phyloP scores from a whole-genome alignment of 2,797 vertebrate species.

The Iguana delicatissima region DNA sequence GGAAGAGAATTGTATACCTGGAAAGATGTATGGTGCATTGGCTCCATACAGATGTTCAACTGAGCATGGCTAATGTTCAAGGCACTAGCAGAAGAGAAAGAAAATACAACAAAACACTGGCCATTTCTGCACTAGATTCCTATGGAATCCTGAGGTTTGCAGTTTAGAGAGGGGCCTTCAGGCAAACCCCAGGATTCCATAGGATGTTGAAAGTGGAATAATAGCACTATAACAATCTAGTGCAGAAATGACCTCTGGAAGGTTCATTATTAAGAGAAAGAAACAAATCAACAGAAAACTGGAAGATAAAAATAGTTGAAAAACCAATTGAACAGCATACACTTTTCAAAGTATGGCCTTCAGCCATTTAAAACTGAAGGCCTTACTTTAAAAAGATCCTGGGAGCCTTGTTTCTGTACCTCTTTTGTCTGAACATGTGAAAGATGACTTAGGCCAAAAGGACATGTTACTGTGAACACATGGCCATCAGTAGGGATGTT shows the following conservation, averaged over 20 bases:
- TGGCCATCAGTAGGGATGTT: background rate
- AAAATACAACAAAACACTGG: background rate
- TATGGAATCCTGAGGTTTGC: no score
- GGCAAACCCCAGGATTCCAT: no score
- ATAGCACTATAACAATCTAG: no score
- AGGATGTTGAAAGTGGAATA: no score
- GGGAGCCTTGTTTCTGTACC: background rate
- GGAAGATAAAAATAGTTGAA: no score
- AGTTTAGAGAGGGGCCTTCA: no score
- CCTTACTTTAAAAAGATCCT: background rate
- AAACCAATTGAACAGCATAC: no score
- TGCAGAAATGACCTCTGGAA: background rate
- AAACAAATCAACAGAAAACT: no score
- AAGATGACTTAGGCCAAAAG: background rate
- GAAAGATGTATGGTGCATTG: background rate
- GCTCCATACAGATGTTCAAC: background rate
- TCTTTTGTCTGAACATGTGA: background rate
- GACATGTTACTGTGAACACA: background rate
- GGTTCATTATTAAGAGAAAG: background rate
- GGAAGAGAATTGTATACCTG: background rate
- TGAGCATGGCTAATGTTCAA: background rate
- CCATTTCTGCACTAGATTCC: no score
- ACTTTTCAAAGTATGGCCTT: no score
- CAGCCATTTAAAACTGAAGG: background rate
- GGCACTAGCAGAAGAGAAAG: background rate